Conservation (phyloP, 2,113 vertebrate genomes). For the Eptesicus fuscus region DNA sequence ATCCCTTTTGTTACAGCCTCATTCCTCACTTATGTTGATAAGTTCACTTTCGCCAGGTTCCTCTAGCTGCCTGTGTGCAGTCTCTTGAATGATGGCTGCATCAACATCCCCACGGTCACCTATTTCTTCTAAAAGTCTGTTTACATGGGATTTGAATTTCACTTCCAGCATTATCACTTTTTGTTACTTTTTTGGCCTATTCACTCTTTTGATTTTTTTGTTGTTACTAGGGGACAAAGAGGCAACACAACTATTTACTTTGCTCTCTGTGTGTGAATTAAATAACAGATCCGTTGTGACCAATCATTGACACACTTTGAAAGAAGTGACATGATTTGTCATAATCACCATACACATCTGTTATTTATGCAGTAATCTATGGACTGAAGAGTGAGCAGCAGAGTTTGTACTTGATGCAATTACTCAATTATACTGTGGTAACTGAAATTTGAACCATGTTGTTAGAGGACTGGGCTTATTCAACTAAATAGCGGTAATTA, state of each 20-base stretch:
- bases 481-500: not conserved
- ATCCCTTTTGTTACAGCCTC: not conserved
- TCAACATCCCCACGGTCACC: not conserved
- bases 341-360: not conserved
- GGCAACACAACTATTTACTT: not conserved
- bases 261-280: not conserved
- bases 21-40: constrained; percentile 4
- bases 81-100: not conserved
- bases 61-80: not conserved
- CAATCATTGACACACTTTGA: not conserved
- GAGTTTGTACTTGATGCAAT: not conserved
- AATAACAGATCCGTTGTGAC: not conserved
- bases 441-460: constrained; percentile 1
- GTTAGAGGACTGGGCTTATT: constrained; percentile 19
- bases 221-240: not conserved
- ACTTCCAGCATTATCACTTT: not conserved
- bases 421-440: not conserved
- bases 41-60: not conserved
- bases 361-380: constrained; percentile 4
- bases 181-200: constrained; percentile 4
- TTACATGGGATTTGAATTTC: not conserved
- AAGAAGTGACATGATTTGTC: constrained; percentile 17
- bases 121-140: constrained; percentile 16
- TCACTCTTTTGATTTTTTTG: not conserved
- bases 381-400: not conserved